Base-by-base conservation (phyloP, 1,140 invertebrate species). In the Sarcophaga peregrina region DNA sequence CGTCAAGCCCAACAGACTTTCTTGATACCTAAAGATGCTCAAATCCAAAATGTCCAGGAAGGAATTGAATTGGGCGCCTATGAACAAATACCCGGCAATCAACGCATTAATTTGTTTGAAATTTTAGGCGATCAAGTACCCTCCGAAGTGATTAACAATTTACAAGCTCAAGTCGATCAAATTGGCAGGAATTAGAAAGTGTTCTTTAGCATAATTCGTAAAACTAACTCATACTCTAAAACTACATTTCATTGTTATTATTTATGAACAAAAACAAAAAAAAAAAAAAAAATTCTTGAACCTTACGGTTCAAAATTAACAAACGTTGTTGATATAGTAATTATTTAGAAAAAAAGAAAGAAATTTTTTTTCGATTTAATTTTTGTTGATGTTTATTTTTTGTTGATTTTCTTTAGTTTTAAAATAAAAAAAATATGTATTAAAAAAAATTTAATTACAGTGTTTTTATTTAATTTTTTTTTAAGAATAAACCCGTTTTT, bases 121-220 rank as follows among this genome's bases (percentile, higher is more conserved):
- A 96, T 96, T 84, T 91, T 96, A 20, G 95, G 95, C 8, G 95
- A 95, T 84, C 95, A 96, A 87, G 94, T 96, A 37, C 96, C 96
- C 25, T 93, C 94, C 17, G 96, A 96, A 91, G 96, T 96, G n/a
- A 95, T 96, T 86, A 95, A 94, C 91, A 96, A 96, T 90, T 92
- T 96, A 13, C 95, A 96, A 86, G 90, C 93, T 48, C 95, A 96
- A 91, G 94, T 96, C 82, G 95, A 96, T 88, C 93, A 95, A 90
- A 94, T 96, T 84, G 95, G 95, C 82, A 92, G 92, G 83, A 93
- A 94, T 86, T 94, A 90, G 90, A 37, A 37, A 37, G 25, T 37
- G 25, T 37, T 4, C 4, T 37, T 37, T 37, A 37, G 25, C 25
- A 76, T 80, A 80, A 62, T 37, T 80, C 54, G 46, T 47, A 47